Percentiles rank a stretch among this genome's conserved stretches.
Conservation (phyloP, 2,113 vertebrate genomes). For the Rhinoderma darwinii region DNA sequence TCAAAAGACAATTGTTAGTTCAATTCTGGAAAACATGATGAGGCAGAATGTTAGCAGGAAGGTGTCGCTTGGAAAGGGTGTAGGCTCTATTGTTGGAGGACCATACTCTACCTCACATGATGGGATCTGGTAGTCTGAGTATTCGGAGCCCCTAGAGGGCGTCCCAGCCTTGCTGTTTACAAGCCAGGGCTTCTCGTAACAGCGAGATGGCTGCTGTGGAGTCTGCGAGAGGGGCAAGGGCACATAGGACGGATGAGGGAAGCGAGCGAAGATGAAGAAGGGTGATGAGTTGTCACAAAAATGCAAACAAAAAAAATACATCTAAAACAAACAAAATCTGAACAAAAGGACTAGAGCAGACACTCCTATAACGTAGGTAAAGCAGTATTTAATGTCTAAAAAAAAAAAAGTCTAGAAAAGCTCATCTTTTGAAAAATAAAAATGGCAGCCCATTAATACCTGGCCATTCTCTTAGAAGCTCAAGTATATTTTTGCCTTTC, state of each 20-base stretch:
- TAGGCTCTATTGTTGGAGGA: conserved; percentile 10
- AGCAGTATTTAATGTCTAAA: not conserved
- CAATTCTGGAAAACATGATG: not conserved
- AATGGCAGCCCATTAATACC: too few relatives aligned
- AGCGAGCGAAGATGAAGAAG: conserved; percentile 67
- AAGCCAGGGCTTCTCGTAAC: conserved; percentile 99
- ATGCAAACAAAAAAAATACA: conserved; percentile 56
- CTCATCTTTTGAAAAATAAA: too few relatives aligned
- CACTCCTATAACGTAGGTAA: not conserved
- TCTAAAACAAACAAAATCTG: conserved; percentile 36
- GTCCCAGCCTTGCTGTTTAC: conserved; percentile 97
- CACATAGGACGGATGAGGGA: conserved; percentile 58
- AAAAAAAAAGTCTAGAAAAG: too few relatives aligned
- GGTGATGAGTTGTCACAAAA: conserved; percentile 64
- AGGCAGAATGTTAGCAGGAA: conserved; percentile 19
- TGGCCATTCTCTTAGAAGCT: too few relatives aligned
- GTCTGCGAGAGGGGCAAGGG: conserved; percentile 83
- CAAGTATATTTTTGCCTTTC: too few relatives aligned
- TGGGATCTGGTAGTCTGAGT: conserved; percentile 81
- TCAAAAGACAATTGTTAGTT: conserved; percentile 37
- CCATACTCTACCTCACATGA: conserved; percentile 80
- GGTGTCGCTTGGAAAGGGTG: not conserved
- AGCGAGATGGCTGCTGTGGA: conserved; percentile 89
- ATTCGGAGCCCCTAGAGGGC: conserved; percentile 89
- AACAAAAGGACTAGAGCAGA: conserved; percentile 56